Percentiles rank a stretch among this genome's conserved stretches.
phyloP scores from a whole-genome alignment of 2,113 vertebrate genomes.

The Tauraco erythrolophus region DNA sequence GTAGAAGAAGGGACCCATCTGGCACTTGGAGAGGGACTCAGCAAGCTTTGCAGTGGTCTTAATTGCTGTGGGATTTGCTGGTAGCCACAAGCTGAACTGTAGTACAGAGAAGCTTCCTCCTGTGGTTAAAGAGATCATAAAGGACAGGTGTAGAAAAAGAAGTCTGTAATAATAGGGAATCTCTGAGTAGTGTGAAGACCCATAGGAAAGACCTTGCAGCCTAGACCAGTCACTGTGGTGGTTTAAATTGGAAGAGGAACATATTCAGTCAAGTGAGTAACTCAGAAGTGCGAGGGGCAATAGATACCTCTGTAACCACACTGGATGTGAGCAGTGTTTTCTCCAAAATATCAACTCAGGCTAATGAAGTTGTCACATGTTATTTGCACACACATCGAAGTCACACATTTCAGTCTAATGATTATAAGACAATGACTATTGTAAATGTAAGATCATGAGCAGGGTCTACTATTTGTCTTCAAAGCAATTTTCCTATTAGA shows the following conservation, averaged over 20 bases:
- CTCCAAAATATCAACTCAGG: background rate
- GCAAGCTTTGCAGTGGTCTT: background rate
- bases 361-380: background rate
- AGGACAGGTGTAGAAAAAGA: background rate
- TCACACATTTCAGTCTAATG: background rate
- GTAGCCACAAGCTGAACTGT: conserved; percentile 3
- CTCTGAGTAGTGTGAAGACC: background rate
- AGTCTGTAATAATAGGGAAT: background rate
- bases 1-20: background rate
- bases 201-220: background rate
- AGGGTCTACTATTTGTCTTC: conserved; percentile 36
- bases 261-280: background rate
- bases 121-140: conserved; percentile 9
- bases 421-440: conserved; percentile 4
- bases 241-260: background rate
- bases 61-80: conserved; percentile 24
- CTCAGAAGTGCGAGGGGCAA: background rate
- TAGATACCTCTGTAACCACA: background rate
- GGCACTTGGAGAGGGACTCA: background rate
- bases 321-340: background rate
- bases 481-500: conserved; percentile 47
- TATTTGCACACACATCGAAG: background rate
- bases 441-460: conserved; percentile 36
- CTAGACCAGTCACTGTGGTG: background rate
- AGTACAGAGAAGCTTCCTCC: background rate